Conservation (phyloP, 1,140 invertebrate genomes). For the Drosophila murphyi region DNA sequence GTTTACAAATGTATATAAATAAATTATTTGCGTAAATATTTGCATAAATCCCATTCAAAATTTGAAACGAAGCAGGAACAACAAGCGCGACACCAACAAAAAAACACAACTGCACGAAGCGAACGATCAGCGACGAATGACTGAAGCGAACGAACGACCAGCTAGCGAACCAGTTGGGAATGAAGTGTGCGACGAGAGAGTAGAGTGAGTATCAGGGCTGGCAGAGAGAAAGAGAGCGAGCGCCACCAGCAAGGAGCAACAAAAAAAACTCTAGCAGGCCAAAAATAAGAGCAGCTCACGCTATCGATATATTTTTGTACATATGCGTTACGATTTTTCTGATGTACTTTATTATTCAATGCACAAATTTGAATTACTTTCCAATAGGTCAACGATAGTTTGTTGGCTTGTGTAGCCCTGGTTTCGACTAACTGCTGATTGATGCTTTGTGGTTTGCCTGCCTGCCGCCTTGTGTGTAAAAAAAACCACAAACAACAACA, state of each 20-base stretch:
- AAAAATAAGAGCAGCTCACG: neutral
- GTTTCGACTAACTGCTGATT: constrained; percentile 44
- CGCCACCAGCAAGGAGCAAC: constrained; percentile 41
- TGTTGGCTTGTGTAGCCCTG: constrained; percentile 41
- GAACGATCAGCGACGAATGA: constrained; percentile 73
- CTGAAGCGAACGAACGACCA: constrained; percentile 19
- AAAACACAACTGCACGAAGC: constrained; percentile 64
- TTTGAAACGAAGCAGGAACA: constrained; percentile 16
- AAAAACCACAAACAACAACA: constrained; percentile 45
- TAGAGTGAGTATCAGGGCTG: constrained; percentile 44
- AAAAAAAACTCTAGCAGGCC: constrained; percentile 26
- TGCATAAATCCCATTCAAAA: constrained; percentile 28
- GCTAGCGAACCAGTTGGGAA: constrained; percentile 45
- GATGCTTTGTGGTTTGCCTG: constrained; percentile 57
- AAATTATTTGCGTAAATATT: constrained; percentile 25
- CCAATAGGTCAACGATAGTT: constrained; percentile 2
- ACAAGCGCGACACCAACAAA: constrained; percentile 14
- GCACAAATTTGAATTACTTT: neutral
- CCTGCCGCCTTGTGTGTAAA: constrained; percentile 29
- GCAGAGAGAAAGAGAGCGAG: neutral
- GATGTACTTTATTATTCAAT: neutral
- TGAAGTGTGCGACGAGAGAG: constrained; percentile 37
- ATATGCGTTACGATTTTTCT: no score
- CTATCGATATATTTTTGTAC: constrained; percentile 15
- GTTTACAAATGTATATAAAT: constrained; percentile 9